A percentile compares a stretch with the other conserved stretches of the same genome.
phyloP scores from a whole-genome alignment of 2,888 invertebrate genomes.

The Apamea anceps region DNA sequence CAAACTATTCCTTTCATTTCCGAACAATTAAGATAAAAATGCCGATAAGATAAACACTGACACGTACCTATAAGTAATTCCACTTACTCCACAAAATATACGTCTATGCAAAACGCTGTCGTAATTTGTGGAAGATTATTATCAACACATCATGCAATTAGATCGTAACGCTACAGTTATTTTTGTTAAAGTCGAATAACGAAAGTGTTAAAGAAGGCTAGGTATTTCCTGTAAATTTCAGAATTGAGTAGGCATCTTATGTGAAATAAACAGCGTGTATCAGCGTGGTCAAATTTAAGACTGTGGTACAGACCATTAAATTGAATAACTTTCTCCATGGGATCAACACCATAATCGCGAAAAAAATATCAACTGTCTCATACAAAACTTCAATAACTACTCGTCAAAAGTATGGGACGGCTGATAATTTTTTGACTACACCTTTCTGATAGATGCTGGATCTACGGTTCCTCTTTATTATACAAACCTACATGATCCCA shows the following conservation, averaged over 20 bases:
- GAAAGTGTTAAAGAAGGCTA: slow-evolving; percentile 19
- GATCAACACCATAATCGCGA: not conserved
- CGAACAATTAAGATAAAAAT: slow-evolving; percentile 1
- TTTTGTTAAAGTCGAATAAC: slow-evolving; percentile 6
- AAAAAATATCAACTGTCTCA: not conserved
- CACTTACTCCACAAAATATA: slow-evolving; percentile 6
- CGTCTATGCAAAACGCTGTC: slow-evolving; percentile 25
- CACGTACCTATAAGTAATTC: not conserved
- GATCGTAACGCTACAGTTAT: slow-evolving; percentile 12
- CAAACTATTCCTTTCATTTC: slow-evolving; percentile 16
- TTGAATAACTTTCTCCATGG: not conserved
- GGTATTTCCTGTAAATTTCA: slow-evolving; percentile 11
- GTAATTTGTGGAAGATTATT: slow-evolving; percentile 15
- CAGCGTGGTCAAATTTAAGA: not conserved
- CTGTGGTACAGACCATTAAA: not conserved
- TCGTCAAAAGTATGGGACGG: not conserved
- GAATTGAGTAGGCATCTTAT: not conserved
- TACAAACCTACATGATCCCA: not conserved
- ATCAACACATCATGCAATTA: slow-evolving; percentile 27
- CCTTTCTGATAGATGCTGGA: not conserved
- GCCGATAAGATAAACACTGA: slow-evolving; percentile 24
- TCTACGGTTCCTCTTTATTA: not conserved
- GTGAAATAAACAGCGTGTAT: not conserved
- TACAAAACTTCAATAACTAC: not conserved
- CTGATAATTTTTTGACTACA: not conserved